These are phyloP conservation scores for Bagarius yarrelli DNA, from an alignment of 2,113 vertebrate species.

Conservation along the genomic window DNA sequence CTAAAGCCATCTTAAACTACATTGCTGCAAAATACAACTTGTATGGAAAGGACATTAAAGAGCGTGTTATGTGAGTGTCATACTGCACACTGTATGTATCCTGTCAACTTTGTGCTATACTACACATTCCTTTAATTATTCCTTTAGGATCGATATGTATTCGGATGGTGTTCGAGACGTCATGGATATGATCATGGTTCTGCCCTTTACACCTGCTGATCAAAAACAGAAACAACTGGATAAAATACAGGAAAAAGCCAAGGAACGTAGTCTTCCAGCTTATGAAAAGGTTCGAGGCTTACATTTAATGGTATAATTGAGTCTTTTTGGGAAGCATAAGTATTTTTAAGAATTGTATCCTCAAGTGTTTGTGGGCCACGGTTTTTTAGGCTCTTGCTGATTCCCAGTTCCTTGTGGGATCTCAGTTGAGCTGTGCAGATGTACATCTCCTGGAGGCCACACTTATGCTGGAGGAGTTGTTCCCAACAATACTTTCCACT, in stretches of 20 bases:
- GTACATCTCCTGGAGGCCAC: conserved; percentile 81
- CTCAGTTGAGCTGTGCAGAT: conserved; percentile 81
- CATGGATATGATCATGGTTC: conserved; percentile 74
- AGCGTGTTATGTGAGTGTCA: conserved; percentile 75
- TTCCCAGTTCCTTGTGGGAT: conserved; percentile 80
- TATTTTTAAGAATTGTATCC: background rate
- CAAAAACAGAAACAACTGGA: conserved; percentile 67
- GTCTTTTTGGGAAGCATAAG: too few species aligned
- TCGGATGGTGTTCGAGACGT: conserved; percentile 78
- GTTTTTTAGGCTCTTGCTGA: conserved; percentile 73
- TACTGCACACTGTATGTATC: background rate
- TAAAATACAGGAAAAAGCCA: conserved; percentile 69
- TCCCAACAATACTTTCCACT: conserved; percentile 66
- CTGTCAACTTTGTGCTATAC: background rate
- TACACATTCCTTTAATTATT: background rate
- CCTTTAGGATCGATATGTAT: conserved; percentile 84
- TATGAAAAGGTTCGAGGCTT: conserved; percentile 80
- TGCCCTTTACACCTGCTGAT: conserved; percentile 68
- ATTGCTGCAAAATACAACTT: conserved; percentile 87
- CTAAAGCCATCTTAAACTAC: conserved; percentile 84
- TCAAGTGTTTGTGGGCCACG: conserved; percentile 22
- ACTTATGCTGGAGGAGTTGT: conserved; percentile 81
- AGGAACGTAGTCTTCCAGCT: conserved; percentile 77
- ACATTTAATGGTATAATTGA: background rate
- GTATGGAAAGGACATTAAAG: conserved; percentile 80